Conservation (phyloP, 2,113 vertebrate genomes). For the Chloropsis cyanopogon region DNA sequence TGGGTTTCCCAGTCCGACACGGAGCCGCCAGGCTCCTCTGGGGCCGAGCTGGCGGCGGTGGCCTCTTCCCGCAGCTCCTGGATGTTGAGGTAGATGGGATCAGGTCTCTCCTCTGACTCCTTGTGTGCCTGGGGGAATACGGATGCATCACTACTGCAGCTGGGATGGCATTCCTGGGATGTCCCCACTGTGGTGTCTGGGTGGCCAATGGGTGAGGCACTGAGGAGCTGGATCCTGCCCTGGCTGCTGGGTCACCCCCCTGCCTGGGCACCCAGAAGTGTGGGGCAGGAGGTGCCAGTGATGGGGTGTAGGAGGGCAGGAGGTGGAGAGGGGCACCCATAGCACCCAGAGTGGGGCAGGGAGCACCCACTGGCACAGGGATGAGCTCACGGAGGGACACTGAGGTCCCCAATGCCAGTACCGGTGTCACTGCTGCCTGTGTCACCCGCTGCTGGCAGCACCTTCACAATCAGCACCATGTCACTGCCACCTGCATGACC, state of each 20-base stretch:
- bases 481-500: background rate
- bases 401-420: fast-evolving
- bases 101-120: background rate
- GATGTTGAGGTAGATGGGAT: slow-evolving; percentile 86
- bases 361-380: background rate
- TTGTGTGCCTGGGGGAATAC: background rate
- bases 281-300: background rate
- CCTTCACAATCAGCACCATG: background rate
- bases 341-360: background rate
- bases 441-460: background rate
- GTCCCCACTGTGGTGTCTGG: fast-evolving
- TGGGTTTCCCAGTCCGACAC: slow-evolving; percentile 85
- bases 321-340: background rate
- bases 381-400: fast-evolving
- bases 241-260: background rate
- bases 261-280: fast-evolving
- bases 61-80: slow-evolving; percentile 68
- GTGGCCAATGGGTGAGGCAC: background rate
- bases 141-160: background rate
- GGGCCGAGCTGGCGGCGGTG: background rate
- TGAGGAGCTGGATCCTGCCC: fast-evolving
- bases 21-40: background rate
- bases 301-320: background rate
- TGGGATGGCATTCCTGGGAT: fast-evolving
- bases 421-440: background rate